Evolutionary conservation across 1,140 invertebrate species (phyloP), one percentile per base, ranked within the genome.

Genomic region (Plodia interpunctella): DNA sequence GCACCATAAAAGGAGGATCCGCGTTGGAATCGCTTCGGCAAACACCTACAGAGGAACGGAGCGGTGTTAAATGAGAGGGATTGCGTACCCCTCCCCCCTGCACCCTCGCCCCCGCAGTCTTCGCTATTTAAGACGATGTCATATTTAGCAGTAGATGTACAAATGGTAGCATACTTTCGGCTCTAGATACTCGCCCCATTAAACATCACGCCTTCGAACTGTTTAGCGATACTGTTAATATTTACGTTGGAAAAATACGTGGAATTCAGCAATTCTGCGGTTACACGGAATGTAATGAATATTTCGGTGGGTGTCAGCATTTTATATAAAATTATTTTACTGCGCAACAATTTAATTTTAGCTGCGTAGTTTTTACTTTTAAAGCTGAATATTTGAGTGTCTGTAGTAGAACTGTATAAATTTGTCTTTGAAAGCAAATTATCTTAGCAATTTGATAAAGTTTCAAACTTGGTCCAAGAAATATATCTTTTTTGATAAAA

Each of bases 1-100:
- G 79, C 64, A 82, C 83, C 80, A 88, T 87, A 87, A 88, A 88
- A 78, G 86, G 73, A 77, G 74, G 80, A 88, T 88, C 79, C 49
- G 75, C 70, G 71, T 72, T 70, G 72, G 70, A 86, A 88, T 88
- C 84, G 86, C 83, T 88, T 87, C 81, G 81, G 86, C 83, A 88
- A 87, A 89, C 84, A 87, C 81, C 86, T 88, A 83, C 81, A 85
- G 81, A 83, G 71, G 72, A 83, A 74, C 77, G 77, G 74, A 87
- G 81, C 82, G 76, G 83, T 87, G 86, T 86, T 88, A 88, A 88
- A 88, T 88, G 84, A 88, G 86, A 88, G 80, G 86, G 86, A 89
- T 89, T 86, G 76, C 71, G 74, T 70, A 57, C 60, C 67, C 63
- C 63, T 38, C 20, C 57, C 57, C 53, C 49, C 55, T 58, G 28